These are phyloP conservation scores for Hanleya hanleyi DNA, from an alignment of 2,888 invertebrate genomes.

Conservation along the genomic window DNA sequence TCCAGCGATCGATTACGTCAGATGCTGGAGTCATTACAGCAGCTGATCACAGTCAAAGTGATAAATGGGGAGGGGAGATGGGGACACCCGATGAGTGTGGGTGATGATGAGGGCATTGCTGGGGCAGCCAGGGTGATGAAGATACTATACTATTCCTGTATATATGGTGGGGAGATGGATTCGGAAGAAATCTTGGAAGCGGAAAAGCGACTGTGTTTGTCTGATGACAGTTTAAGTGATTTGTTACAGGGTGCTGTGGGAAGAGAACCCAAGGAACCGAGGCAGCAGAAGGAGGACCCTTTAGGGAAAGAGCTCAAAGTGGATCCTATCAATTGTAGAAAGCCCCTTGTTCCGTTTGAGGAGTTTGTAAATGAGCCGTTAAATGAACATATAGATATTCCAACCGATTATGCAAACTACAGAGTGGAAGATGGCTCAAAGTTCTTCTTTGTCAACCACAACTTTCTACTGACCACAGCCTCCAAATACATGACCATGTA, in stretches of 20 bases:
- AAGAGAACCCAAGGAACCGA: constrained; percentile 68
- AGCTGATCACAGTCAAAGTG: constrained; percentile 89
- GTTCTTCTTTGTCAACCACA: constrained; percentile 89
- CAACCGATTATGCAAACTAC: constrained; percentile 92
- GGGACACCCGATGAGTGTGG: constrained; percentile 79
- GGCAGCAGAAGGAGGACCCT: constrained; percentile 64
- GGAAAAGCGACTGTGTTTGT: constrained; percentile 55
- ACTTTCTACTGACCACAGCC: constrained; percentile 92
- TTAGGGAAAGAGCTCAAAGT: constrained; percentile 84
- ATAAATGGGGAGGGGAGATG: constrained; percentile 77
- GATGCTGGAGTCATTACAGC: constrained; percentile 79
- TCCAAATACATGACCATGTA: constrained; percentile 93
- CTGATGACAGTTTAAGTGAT: constrained; percentile 54
- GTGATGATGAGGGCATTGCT: constrained; percentile 89
- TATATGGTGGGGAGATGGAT: constrained; percentile 82
- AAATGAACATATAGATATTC: constrained; percentile 94
- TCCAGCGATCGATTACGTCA: constrained; percentile 47
- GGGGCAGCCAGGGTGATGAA: constrained; percentile 92
- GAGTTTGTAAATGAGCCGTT: constrained; percentile 96
- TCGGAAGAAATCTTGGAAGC: constrained; percentile 56
- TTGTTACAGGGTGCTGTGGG: constrained; percentile 65
- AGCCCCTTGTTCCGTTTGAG: constrained; percentile 87
- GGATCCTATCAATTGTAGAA: constrained; percentile 86
- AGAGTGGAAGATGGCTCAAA: constrained; percentile 76
- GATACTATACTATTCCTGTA: constrained; percentile 83